Percentiles rank a stretch among this genome's conserved stretches.
phyloP scores from a whole-genome alignment of 2,888 invertebrate genomes.

The Terebella lapidaria region DNA sequence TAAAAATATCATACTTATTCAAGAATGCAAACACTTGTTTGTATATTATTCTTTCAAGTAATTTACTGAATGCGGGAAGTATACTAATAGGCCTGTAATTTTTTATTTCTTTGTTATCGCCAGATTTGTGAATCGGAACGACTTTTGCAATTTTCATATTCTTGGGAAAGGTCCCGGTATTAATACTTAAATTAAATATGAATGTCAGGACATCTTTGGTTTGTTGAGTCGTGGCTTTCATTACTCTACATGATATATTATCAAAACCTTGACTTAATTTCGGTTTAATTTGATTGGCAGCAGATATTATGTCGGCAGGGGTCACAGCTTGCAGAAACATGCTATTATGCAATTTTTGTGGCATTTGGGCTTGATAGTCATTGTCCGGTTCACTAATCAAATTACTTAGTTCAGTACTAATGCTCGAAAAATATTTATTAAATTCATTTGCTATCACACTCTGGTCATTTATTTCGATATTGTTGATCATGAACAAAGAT shows the following conservation, averaged over 20 bases:
- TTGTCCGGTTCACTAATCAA: too few relatives aligned
- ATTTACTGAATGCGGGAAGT: neutral
- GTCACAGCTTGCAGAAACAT: neutral
- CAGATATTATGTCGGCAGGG: neutral
- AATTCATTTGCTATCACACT: too few relatives aligned
- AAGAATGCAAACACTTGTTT: neutral
- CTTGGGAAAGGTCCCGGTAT: neutral
- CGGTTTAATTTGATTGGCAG: neutral
- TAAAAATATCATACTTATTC: neutral
- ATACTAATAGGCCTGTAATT: neutral
- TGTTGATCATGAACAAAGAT: too few relatives aligned
- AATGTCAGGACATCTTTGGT: neutral
- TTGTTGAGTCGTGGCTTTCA: neutral
- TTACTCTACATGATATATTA: neutral
- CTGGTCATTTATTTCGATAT: too few relatives aligned
- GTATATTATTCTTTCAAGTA: neutral
- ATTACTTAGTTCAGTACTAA: too few relatives aligned
- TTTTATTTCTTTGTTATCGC: neutral
- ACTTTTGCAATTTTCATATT: neutral
- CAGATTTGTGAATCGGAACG: neutral
- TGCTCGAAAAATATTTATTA: too few relatives aligned
- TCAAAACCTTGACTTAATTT: neutral
- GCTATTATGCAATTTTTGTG: too few relatives aligned
- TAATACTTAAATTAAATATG: neutral
- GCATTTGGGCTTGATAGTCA: too few relatives aligned